Evolutionary conservation across 2,113 vertebrate genomes (phyloP), one percentile per base, ranked within the genome.

Genomic region (Tachuris rubrigastra): DNA sequence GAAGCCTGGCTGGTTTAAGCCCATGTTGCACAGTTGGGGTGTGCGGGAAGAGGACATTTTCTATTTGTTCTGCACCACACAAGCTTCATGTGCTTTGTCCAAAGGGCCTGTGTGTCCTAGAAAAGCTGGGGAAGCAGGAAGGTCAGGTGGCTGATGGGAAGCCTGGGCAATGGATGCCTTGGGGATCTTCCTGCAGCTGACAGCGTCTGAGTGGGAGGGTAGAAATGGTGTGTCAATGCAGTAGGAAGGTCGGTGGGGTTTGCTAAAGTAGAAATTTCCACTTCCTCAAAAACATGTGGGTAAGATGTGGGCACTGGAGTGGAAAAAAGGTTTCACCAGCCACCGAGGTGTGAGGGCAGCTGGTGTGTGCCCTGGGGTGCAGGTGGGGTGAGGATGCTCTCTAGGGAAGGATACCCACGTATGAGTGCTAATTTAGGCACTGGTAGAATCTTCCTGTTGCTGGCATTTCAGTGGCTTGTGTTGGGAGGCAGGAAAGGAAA

Each of bases 331-430:
- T 77, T 89, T 95, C 42, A 31, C 10, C 25, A 44, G 27, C 23
- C 13, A 6, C n/a, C 11, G 22, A 20, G 17, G 31, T 28, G 44
- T 56, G 87, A 87, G 52, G 23, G 2, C 42, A 41, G 59, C 53
- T 62, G 47, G 23, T 2, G 7, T 0, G 0, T 46, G 50, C 23
- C 46, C 46, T 3, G 5, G 14, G 7, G 21, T 20, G 41, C 18
- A 55, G 27, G 11, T 58, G 55, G 22, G 13, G 73, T 37, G 53
- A 53, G 37, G 42, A 24, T 27, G 17, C n/a, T 85, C 39, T 58
- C 56, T 50, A 66, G 25, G 71, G 28, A 85, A 21, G 55, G 41
- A 56, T 44, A 37, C 7, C 24, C 23, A 41, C 0, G 2, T 12
- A 4, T 2, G 11, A 50, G 35, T 1, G 2, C 27, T 91, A 25